These are phyloP conservation scores for Macropis europaea DNA, from an alignment of 2,888 invertebrate species.

Conservation along the genomic window DNA sequence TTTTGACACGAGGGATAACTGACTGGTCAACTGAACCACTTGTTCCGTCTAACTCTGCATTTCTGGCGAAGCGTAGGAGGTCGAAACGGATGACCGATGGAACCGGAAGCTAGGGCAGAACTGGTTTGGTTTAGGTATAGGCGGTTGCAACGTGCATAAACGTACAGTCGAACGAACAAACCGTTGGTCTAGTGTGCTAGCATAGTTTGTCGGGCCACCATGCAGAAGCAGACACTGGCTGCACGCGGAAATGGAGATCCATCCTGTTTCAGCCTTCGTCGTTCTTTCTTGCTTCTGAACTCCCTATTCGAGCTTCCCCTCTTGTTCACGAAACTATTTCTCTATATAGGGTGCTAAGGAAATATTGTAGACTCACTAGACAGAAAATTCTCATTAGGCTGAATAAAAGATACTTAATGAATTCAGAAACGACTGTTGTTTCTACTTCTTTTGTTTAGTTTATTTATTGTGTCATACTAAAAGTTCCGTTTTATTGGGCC, in stretches of 20 bases:
- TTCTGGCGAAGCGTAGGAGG: constrained; percentile 53
- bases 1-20: too few species aligned
- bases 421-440: too few species aligned
- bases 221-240: constrained; percentile 50
- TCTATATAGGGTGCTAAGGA: background rate
- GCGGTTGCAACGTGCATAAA: constrained; percentile 52
- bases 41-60: constrained; percentile 8
- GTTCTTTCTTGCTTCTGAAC: background rate
- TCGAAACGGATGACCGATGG: constrained; percentile 52
- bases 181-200: constrained; percentile 45
- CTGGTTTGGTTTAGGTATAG: constrained; percentile 18
- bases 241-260: constrained; percentile 57
- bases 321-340: background rate
- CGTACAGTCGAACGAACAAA: constrained; percentile 61
- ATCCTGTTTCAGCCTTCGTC: constrained; percentile 46
- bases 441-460: too few species aligned
- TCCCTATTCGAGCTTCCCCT: background rate
- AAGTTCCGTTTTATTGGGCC: too few species aligned
- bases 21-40: too few species aligned
- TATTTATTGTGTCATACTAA: too few species aligned
- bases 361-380: too few species aligned
- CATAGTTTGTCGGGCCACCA: constrained; percentile 58
- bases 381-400: too few species aligned
- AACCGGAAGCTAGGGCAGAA: constrained; percentile 42
- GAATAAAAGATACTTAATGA: too few species aligned